Conservation (phyloP, 1,140 invertebrate species). For the Paraescarpia echinospica region DNA sequence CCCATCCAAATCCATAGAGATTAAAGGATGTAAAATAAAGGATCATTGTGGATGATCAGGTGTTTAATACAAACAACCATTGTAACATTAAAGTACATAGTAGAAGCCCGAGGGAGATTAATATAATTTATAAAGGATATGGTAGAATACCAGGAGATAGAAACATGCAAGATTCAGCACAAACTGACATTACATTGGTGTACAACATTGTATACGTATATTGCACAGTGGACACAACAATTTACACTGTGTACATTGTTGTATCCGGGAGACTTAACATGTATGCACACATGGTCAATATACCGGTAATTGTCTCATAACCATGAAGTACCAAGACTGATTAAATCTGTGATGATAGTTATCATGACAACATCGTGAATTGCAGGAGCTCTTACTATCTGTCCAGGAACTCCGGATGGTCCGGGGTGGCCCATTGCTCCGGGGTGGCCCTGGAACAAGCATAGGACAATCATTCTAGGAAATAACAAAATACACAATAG, state of each 20-base stretch:
- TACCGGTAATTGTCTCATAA: not conserved
- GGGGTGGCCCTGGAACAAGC: not conserved
- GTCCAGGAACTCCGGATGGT: not conserved
- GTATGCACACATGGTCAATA: not conserved
- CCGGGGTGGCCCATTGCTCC: not conserved
- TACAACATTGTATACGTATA: too few species aligned
- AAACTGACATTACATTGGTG: too few species aligned
- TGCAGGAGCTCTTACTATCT: not conserved
- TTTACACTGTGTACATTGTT: too few species aligned
- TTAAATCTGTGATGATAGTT: not conserved
- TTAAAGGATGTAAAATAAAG: not conserved
- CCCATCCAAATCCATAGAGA: too few species aligned
- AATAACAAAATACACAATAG: not conserved
- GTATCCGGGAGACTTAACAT: too few species aligned
- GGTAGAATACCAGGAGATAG: too few species aligned
- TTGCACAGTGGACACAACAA: not conserved
- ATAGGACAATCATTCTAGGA: not conserved
- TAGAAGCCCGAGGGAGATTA: too few species aligned
- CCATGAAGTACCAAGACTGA: not conserved
- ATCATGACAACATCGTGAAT: not conserved
- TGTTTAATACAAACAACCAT: too few species aligned
- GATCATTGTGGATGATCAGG: not conserved
- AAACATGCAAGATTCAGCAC: too few species aligned
- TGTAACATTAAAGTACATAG: too few species aligned
- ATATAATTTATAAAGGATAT: too few species aligned